Evolutionary conservation across 2,113 vertebrate species (phyloP).

Genomic region (Gasterosteus aculeatus): DNA sequence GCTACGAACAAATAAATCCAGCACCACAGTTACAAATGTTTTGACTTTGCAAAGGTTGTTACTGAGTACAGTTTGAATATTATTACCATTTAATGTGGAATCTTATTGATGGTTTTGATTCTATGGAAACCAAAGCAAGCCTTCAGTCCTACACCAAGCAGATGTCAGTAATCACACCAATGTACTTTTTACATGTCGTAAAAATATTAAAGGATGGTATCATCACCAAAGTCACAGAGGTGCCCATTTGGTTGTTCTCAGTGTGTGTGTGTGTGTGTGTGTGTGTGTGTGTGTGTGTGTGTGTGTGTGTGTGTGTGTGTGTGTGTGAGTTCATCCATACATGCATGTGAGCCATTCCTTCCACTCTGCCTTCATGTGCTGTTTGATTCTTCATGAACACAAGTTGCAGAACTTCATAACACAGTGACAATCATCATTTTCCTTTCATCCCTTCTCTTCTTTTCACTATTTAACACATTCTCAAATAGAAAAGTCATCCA

Average conservation of each 20-base stretch:
- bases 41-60: background rate
- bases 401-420: conserved; percentile 4
- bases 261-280: background rate
- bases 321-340: background rate
- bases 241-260: background rate
- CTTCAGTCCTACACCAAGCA: background rate
- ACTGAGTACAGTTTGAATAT: background rate
- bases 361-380: conserved; percentile 1
- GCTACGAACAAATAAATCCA: background rate
- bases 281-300: background rate
- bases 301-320: background rate
- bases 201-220: background rate
- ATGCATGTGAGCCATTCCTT: background rate
- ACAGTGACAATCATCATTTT: background rate
- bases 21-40: background rate
- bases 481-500: conserved; percentile 13
- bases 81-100: background rate
- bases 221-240: background rate
- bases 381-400: conserved; percentile 12
- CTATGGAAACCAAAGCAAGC: background rate
- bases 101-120: background rate
- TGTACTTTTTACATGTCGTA: background rate
- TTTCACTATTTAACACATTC: conserved; percentile 16
- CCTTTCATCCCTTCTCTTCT: background rate
- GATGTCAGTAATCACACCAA: background rate